These are phyloP conservation scores for Drosophila siamana DNA, from an alignment of 2,888 invertebrate genomes.

Conservation along the genomic window DNA sequence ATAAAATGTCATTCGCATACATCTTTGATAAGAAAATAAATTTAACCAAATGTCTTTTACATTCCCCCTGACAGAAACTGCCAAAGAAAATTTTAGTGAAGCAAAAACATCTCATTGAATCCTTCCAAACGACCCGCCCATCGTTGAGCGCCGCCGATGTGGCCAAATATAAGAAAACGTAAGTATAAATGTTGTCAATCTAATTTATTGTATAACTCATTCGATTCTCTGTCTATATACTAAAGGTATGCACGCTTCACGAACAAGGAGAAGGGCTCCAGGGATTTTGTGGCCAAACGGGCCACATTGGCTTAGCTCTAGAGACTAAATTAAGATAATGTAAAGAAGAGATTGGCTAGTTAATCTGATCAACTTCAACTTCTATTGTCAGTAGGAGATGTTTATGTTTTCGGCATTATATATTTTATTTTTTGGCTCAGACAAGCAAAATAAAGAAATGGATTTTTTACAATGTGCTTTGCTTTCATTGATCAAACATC, in stretches of 20 bases:
- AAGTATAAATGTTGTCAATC: constrained; percentile 81
- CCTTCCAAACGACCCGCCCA: constrained; percentile 90
- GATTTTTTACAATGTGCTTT: background rate
- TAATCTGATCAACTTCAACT: constrained; percentile 11
- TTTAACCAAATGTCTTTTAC: constrained; percentile 24
- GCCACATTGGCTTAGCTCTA: constrained; percentile 87
- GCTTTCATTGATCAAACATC: background rate
- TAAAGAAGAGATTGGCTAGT: constrained; percentile 13
- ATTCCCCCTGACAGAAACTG: constrained; percentile 73
- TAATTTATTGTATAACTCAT: background rate
- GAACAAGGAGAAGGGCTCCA: constrained; percentile 87
- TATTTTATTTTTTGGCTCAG: constrained; percentile 52
- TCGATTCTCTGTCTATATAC: constrained; percentile 61
- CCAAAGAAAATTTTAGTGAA: constrained; percentile 85
- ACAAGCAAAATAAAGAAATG: constrained; percentile 50
- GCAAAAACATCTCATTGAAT: constrained; percentile 88
- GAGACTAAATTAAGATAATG: constrained; percentile 52
- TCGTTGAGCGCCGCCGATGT: constrained; percentile 91
- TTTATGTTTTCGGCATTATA: constrained; percentile 19
- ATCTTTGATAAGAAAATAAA: constrained; percentile 4
- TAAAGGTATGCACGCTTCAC: constrained; percentile 88
- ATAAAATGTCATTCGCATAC: constrained; percentile 36
- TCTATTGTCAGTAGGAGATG: constrained; percentile 14
- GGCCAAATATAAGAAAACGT: constrained; percentile 91
- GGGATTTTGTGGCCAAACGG: constrained; percentile 86